These are phyloP conservation scores for Temnothorax curvispinosus DNA, from an alignment of 1,140 invertebrate genomes.

Conservation along the genomic window DNA sequence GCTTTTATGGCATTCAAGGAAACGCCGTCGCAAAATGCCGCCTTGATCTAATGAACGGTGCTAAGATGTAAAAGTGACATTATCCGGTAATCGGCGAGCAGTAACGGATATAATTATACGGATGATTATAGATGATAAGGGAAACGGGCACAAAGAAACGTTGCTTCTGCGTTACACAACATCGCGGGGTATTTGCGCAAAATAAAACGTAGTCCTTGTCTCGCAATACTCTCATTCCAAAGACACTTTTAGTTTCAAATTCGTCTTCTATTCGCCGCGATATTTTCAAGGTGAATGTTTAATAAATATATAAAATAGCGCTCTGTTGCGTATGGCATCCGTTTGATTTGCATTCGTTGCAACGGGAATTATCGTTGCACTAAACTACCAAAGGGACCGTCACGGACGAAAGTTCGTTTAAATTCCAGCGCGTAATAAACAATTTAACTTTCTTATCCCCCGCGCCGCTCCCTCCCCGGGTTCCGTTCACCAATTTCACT, in stretches of 20 bases:
- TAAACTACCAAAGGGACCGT: too few relatives aligned
- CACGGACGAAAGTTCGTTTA: not conserved
- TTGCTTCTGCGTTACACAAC: not conserved
- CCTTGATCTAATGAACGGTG: not conserved
- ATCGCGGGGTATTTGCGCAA: not conserved
- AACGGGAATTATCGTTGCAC: not conserved
- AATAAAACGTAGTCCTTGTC: not conserved
- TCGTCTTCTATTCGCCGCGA: too few relatives aligned
- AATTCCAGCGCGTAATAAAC: conserved; percentile 7
- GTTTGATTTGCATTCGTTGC: not conserved
- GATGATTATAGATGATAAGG: not conserved
- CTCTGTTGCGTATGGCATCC: too few relatives aligned
- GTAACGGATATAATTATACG: not conserved
- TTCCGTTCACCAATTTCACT: conserved; percentile 11
- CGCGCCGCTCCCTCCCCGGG: not conserved
- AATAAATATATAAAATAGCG: too few relatives aligned
- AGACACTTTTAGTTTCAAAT: not conserved
- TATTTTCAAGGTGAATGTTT: too few relatives aligned
- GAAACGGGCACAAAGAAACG: not conserved
- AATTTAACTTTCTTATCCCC: conserved; percentile 15
- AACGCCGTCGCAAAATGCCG: not conserved
- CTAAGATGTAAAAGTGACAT: not conserved
- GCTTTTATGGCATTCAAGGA: not conserved
- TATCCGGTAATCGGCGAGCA: not conserved
- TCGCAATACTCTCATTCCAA: too few relatives aligned